Conservation (phyloP, 2,888 invertebrate genomes). For the Hermaeophaga mercurialis region DNA sequence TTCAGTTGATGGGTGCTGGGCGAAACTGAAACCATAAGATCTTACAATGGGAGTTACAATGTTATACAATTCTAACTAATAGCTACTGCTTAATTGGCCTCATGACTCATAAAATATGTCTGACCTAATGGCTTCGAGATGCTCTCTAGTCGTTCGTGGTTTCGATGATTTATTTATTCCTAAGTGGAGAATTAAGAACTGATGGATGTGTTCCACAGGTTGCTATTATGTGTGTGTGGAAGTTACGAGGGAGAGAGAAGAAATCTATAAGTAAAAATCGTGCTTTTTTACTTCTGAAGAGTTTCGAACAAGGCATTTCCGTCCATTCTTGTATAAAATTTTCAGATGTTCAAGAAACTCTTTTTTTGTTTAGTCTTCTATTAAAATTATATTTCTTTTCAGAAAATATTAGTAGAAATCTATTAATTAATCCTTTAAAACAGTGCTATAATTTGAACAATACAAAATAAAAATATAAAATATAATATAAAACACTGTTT, state of each 20-base stretch:
- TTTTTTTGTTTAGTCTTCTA: too few species aligned
- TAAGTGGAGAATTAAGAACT: background rate
- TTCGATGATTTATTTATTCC: background rate
- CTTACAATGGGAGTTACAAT: background rate
- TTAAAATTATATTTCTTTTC: too few species aligned
- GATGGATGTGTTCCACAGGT: background rate
- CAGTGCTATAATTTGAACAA: too few species aligned
- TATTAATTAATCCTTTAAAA: too few species aligned
- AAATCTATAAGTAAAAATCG: too few species aligned
- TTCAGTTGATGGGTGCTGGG: background rate
- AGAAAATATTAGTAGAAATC: too few species aligned
- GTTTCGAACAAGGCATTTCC: too few species aligned
- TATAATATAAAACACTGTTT: too few species aligned
- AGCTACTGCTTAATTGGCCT: background rate
- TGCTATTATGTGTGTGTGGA: background rate
- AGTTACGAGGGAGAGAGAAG: background rate
- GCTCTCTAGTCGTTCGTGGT: background rate
- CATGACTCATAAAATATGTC: background rate
- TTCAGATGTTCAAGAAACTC: too few species aligned
- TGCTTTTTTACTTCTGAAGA: too few species aligned
- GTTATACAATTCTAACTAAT: slow-evolving; percentile 1
- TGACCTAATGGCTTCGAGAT: slow-evolving; percentile 1
- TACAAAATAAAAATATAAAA: too few species aligned
- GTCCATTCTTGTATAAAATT: too few species aligned
- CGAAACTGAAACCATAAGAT: background rate